These are phyloP conservation scores for Xestia rhomboidea DNA, from an alignment of 2,888 invertebrate genomes.

Conservation along the genomic window DNA sequence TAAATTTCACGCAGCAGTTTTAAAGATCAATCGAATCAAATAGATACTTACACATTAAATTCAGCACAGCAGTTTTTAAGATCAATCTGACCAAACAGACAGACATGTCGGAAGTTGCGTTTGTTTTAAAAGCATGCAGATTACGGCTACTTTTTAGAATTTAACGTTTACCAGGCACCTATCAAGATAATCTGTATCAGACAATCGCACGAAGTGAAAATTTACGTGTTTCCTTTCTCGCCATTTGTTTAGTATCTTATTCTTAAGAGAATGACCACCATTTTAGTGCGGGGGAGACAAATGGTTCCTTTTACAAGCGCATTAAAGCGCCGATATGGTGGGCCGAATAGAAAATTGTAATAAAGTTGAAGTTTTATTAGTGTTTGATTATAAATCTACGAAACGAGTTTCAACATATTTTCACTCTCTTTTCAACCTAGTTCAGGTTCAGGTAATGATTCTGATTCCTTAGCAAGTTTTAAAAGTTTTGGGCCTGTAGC, in stretches of 20 bases:
- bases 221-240: slow-evolving; percentile 34
- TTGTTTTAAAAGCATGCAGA: slow-evolving; percentile 19
- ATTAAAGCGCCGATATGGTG: neutral
- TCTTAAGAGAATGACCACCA: slow-evolving; percentile 20
- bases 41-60: neutral
- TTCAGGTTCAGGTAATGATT: neutral
- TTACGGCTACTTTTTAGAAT: slow-evolving; percentile 38
- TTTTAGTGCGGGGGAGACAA: slow-evolving; percentile 21
- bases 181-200: slow-evolving; percentile 48
- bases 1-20: neutral
- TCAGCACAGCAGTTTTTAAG: slow-evolving; percentile 1
- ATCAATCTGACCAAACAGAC: slow-evolving; percentile 14
- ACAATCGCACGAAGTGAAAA: slow-evolving; percentile 46
- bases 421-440: neutral
- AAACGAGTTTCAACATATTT: neutral
- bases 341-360: neutral
- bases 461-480: neutral
- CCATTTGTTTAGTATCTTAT: slow-evolving; percentile 28
- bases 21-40: slow-evolving; percentile 6
- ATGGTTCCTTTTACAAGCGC: slow-evolving; percentile 20
- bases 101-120: slow-evolving; percentile 9
- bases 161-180: slow-evolving; percentile 1
- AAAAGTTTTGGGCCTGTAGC: neutral
- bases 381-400: neutral
- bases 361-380: neutral